phyloP scores from a whole-genome alignment of 1,140 invertebrate species.

The Drosophila subobscura region DNA sequence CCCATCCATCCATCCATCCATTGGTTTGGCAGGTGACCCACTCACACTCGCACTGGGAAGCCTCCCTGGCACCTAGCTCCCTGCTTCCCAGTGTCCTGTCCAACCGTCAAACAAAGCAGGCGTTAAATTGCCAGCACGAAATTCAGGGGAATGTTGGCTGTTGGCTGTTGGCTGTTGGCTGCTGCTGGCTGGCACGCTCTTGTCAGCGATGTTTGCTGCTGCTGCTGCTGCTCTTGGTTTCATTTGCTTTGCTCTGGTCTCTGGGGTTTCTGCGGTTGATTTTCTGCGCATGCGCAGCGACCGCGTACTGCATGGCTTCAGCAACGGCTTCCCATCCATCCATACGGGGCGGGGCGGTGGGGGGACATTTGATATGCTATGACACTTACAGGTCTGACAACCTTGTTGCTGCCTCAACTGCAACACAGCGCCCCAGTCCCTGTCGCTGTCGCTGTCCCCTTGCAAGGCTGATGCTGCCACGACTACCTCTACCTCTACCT shows the following conservation, averaged over 20 bases:
- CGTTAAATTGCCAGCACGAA: constrained; percentile 69
- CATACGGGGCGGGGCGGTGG: not conserved
- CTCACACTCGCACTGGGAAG: not conserved
- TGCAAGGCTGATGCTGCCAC: too few relatives aligned
- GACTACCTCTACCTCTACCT: not conserved
- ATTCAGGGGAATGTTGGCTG: constrained; percentile 4
- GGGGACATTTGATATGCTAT: constrained; percentile 58
- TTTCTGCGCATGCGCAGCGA: constrained; percentile 71
- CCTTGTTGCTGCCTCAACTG: constrained; percentile 17
- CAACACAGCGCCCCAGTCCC: not conserved
- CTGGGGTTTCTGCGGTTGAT: constrained; percentile 47
- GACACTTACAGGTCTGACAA: constrained; percentile 27
- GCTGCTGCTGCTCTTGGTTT: constrained; percentile 5
- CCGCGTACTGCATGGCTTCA: constrained; percentile 63
- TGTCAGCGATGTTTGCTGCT: not conserved
- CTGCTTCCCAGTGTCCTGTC: constrained; percentile 17
- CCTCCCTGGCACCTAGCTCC: not conserved
- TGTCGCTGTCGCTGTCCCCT: not conserved
- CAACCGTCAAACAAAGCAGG: constrained; percentile 56
- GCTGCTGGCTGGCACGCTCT: constrained; percentile 2
- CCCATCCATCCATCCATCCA: too few relatives aligned
- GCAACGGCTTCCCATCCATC: not conserved
- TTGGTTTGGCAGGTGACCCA: constrained; percentile 1
- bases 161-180: constrained; percentile 2
- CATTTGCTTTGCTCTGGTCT: constrained; percentile 22